phyloP scores from a whole-genome alignment of 2,797 vertebrate species.

The Crenuchus spilurus region DNA sequence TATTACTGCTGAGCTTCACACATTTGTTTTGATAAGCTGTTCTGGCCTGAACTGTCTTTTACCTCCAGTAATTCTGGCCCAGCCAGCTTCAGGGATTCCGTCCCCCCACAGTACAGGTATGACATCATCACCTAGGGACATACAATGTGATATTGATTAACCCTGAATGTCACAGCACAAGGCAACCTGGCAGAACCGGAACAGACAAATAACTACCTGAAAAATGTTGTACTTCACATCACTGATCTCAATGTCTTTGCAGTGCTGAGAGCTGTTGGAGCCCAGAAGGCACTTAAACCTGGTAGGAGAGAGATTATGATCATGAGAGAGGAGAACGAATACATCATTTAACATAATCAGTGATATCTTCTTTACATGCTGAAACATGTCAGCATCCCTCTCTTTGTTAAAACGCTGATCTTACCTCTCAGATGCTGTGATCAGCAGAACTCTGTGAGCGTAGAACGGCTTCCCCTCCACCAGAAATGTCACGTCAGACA shows the following conservation, averaged over 20 bases:
- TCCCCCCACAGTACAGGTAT: constrained; percentile 94
- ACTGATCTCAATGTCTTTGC: constrained; percentile 87
- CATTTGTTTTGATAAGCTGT: neutral
- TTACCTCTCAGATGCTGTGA: constrained; percentile 94
- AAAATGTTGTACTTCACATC: constrained; percentile 93
- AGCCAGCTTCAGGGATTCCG: constrained; percentile 86
- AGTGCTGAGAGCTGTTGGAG: constrained; percentile 73
- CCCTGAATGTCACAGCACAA: neutral
- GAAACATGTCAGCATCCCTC: neutral
- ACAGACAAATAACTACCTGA: constrained; percentile 77
- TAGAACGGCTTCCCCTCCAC: constrained; percentile 95
- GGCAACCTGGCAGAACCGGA: neutral
- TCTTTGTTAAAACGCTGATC: constrained; percentile 13
- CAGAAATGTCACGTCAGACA: constrained; percentile 95
- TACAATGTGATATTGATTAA: constrained; percentile 44
- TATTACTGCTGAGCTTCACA: neutral
- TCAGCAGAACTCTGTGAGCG: constrained; percentile 92
- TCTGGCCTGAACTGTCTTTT: constrained; percentile 15
- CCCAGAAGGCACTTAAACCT: constrained; percentile 93
- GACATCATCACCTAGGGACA: constrained; percentile 92
- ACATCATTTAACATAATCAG: too few species aligned
- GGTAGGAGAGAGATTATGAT: constrained; percentile 24
- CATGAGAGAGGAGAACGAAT: neutral
- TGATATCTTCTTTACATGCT: neutral
- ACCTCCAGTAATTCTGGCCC: constrained; percentile 90